phyloP scores from a whole-genome alignment of 2,888 invertebrate species.

The Nemoura dubitans region DNA sequence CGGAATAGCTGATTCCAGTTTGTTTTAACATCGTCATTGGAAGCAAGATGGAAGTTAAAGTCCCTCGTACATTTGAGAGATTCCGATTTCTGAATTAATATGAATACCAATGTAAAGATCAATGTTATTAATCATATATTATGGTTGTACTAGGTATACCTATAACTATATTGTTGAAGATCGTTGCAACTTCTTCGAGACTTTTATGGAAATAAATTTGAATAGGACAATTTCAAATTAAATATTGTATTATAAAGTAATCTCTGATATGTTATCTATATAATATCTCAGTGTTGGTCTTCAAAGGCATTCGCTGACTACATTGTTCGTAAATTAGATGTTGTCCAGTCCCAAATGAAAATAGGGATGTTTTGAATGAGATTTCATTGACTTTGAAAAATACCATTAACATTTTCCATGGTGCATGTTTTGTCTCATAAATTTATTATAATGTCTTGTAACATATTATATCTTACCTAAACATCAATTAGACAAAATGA shows the following conservation, averaged over 20 bases:
- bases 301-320: background rate
- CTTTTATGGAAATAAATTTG: background rate
- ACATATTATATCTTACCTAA: background rate
- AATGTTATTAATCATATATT: too few species aligned
- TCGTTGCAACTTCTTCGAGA: background rate
- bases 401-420: too few species aligned
- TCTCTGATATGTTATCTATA: background rate
- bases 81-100: background rate
- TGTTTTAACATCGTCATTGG: background rate
- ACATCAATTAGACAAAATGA: background rate
- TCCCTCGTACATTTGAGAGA: background rate
- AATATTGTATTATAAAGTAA: background rate
- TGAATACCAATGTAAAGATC: too few species aligned
- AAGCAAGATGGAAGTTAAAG: background rate
- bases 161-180: too few species aligned
- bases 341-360: background rate
- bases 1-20: background rate
- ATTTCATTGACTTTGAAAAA: too few species aligned
- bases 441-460: too few species aligned
- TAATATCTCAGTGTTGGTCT: background rate
- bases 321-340: background rate
- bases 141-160: too few species aligned
- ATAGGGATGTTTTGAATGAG: too few species aligned
- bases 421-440: too few species aligned
- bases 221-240: background rate